A percentile compares a stretch with the other conserved stretches of the same genome.
These are phyloP conservation scores for Agriopis marginaria DNA, from an alignment of 2,888 invertebrate genomes.

Conservation along the genomic window DNA sequence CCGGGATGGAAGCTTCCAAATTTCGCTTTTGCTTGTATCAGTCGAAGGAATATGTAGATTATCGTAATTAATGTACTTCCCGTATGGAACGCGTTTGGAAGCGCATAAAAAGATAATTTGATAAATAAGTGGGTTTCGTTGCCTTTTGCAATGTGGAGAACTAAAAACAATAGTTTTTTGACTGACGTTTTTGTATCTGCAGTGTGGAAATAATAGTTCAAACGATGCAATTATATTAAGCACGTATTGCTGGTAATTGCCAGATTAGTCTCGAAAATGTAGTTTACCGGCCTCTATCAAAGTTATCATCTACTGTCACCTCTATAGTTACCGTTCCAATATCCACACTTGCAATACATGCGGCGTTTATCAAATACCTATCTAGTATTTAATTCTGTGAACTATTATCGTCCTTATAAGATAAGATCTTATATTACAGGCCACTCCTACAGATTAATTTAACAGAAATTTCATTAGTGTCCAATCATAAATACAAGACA, in stretches of 20 bases:
- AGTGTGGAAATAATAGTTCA: not conserved
- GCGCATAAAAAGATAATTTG: slow-evolving; percentile 16
- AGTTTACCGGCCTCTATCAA: not conserved
- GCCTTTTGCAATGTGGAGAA: slow-evolving; percentile 16
- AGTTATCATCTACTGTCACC: not conserved
- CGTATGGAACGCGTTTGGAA: not conserved
- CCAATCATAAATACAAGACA: slow-evolving; percentile 25
- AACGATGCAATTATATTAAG: not conserved
- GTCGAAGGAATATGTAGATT: slow-evolving; percentile 21
- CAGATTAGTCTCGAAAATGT: not conserved
- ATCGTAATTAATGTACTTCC: slow-evolving; percentile 21
- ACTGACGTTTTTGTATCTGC: not conserved
- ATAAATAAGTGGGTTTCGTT: slow-evolving; percentile 7
- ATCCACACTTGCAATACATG: not conserved
- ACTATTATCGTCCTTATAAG: slow-evolving; percentile 18
- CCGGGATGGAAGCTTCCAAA: slow-evolving; percentile 27
- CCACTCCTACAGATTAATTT: slow-evolving; percentile 24
- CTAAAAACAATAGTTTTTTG: slow-evolving; percentile 3
- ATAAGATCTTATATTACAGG: slow-evolving; percentile 25
- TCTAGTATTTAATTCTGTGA: slow-evolving; percentile 7
- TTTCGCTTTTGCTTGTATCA: slow-evolving; percentile 27
- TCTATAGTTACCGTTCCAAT: not conserved
- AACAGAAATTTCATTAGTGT: slow-evolving; percentile 29
- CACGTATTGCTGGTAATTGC: not conserved
- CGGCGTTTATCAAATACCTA: not conserved